These are phyloP conservation scores for Hystrix cristata DNA, from an alignment of 2,113 vertebrate genomes.

Conservation along the genomic window DNA sequence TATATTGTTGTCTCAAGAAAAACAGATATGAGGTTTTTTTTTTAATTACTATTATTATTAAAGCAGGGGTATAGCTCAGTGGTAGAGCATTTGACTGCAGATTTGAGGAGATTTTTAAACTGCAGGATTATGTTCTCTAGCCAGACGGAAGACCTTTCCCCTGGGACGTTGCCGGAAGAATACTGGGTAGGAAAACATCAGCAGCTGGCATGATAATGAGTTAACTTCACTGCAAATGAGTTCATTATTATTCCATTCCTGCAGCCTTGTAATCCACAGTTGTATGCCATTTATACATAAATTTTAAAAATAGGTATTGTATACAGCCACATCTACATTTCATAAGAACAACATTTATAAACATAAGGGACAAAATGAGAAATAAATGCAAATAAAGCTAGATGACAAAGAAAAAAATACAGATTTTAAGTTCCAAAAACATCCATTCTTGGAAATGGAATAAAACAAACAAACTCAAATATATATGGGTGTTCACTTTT, in stretches of 20 bases:
- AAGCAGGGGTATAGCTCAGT: background rate
- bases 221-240: conserved; percentile 70
- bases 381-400: background rate
- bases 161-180: conserved; percentile 49
- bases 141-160: conserved; percentile 56
- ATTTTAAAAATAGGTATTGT: conserved; percentile 69
- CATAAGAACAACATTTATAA: conserved; percentile 70
- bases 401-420: background rate
- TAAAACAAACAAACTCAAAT: background rate
- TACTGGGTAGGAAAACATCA: conserved; percentile 51
- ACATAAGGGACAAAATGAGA: conserved; percentile 19
- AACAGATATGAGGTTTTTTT: background rate
- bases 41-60: background rate
- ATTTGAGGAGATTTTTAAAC: conserved; percentile 50
- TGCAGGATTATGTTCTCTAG: conserved; percentile 43
- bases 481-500: background rate
- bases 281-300: conserved; percentile 72
- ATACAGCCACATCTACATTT: conserved; percentile 39
- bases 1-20: background rate
- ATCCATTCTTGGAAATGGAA: background rate
- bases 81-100: background rate
- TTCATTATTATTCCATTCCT: conserved; percentile 77
- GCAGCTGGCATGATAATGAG: conserved; percentile 70
- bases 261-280: conserved; percentile 69
- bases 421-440: background rate